Conservation (phyloP, 1,140 invertebrate species). For the Penaeus indicus region DNA sequence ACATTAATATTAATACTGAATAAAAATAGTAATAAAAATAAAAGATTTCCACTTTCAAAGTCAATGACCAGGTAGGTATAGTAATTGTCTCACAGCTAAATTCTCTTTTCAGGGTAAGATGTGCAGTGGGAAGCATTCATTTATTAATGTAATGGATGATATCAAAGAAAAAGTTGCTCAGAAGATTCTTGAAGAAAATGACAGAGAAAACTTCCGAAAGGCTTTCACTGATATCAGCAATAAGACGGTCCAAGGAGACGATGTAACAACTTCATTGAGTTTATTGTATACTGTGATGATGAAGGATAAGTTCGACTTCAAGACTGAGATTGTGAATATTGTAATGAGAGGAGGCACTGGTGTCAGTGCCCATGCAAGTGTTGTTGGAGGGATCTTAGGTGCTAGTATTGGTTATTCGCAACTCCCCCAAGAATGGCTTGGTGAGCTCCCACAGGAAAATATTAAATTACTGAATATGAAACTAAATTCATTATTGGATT, state of each 20-base stretch:
- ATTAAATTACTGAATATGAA: constrained; percentile 47
- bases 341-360: constrained; percentile 61
- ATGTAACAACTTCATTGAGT: constrained; percentile 48
- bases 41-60: too few relatives aligned
- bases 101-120: too few relatives aligned
- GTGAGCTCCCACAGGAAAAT: constrained; percentile 60
- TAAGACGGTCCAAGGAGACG: neutral
- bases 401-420: constrained; percentile 56
- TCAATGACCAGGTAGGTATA: too few relatives aligned
- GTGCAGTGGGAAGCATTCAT: too few relatives aligned
- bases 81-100: too few relatives aligned
- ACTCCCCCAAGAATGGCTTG: constrained; percentile 61
- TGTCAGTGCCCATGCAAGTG: constrained; percentile 54
- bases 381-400: constrained; percentile 59
- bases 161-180: too few relatives aligned
- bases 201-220: constrained; percentile 33
- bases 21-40: too few relatives aligned
- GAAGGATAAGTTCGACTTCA: constrained; percentile 27
- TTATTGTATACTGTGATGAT: constrained; percentile 12
- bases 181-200: constrained; percentile 8
- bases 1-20: too few relatives aligned
- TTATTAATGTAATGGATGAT: too few relatives aligned
- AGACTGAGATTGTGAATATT: constrained; percentile 35
- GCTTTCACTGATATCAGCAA: constrained; percentile 10
- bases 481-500: constrained; percentile 59